Evolutionary conservation across 2,888 invertebrate genomes (phyloP), one percentile per base, ranked within the genome.

Genomic region (Ceramica pisi): DNA sequence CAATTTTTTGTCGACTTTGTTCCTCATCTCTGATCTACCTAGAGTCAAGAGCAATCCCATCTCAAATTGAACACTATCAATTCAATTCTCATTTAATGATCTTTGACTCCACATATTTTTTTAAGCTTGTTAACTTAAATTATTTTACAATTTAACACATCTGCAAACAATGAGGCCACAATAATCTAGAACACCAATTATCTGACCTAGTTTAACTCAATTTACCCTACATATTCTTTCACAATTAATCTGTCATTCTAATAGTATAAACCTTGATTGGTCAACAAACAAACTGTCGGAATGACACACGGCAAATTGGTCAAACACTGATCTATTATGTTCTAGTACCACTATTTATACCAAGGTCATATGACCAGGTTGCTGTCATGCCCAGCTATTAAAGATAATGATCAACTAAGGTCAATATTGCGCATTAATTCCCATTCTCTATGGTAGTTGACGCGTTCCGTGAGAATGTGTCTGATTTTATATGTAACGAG

Each of bases 381-480:
- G 75, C 82, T 88, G 89, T 89, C 89, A 88, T 83, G 79, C 53
- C 46, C 59, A 75, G 71, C 85, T 80, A 87, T 88, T 86, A 88
- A 26, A 79, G 86, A 84, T 88, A 88, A 89, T 84, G 78, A 84
- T 82, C 83, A 71, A 80, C 67, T 86, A 84, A 87, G 86, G 83
- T 81, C 82, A 76, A 82, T 85, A 85, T 80, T 83, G 77, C 86
- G 70, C 83, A 77, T 82, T 82, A 60, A 85, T 85, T 86, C 81
- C 79, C 73, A 71, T 70, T 80, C 69, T 80, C 19, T 23, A 26
- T 12, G 16, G 14, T 31, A 50, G 68, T 53, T 72, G 68, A 72
- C 65, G 73, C 67, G 70, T 75, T 81, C 81, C 83, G 84, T 85
- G 84, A 85, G 83, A 85, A 83, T 83, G 65, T 53, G 59, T 38